Evolutionary conservation across 2,113 vertebrate genomes (phyloP), one percentile per base, ranked within the genome.

Genomic region (Poecilia latipinna): DNA sequence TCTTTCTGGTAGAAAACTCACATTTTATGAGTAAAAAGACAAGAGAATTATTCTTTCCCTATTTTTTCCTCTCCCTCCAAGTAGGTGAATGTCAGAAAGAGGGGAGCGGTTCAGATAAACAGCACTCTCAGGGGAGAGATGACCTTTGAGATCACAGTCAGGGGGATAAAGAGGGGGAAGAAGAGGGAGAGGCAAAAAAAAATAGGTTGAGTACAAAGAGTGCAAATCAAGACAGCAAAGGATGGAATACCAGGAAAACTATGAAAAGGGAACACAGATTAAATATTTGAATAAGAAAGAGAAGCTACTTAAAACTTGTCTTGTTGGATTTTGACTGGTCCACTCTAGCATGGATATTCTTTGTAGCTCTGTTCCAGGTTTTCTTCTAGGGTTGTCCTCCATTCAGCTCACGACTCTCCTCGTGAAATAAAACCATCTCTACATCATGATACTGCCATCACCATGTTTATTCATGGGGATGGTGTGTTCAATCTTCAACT

Each of bases 111-210:
- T 84, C 82, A 88, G 86, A 88, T 85, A 89, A 89, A 90, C 90
- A 92, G 83, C 83, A 42, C 86, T 90, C 90, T 87, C 86, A 72
- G 90, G 89, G 92, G 90, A 86, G 75, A 79, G 61, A 68, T 91
- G 92, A 91, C 90, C 88, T 93, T 92, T 90, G 85, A 75, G 83
- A 83, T 88, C 88, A 22, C 90, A 91, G 92, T 83, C 73, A 88
- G 89, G 89, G 88, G 89, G 89, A 79, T 54, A 61, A 74, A 39
- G 74, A 61, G 80, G 10, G 66, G 61, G 64, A 57, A 67, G 65
- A 61, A 70, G 54, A 4, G 29, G 66, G 67, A 80, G 80, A 76
- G 82, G 74, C 37, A 68, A 61, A 74, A 85, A 85, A 72, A 85
- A 65, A 74, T 68, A 65, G 74, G 66, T n/a, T n/a, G n/a, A 82